phyloP scores from a whole-genome alignment of 2,888 invertebrate genomes.

The Nipponacmea schrenckii region DNA sequence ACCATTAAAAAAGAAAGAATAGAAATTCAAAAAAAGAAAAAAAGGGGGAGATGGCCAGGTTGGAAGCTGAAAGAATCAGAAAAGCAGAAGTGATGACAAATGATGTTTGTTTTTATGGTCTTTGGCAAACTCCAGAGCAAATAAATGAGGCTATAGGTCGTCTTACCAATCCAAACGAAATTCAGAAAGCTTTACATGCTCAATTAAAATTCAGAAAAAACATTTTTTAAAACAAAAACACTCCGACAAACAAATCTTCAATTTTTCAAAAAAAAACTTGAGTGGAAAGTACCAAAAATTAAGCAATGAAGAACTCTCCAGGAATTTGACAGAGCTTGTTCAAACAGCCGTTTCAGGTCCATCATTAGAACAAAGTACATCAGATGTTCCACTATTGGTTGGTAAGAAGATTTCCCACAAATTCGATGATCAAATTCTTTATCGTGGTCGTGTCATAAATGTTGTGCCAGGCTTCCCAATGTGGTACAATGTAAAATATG shows the following conservation, averaged over 20 bases:
- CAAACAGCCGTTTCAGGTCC: neutral
- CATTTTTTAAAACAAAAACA: neutral
- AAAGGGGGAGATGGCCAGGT: conserved; percentile 16
- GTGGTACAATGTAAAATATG: conserved; percentile 22
- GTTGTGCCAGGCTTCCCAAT: conserved; percentile 20
- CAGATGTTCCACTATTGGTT: neutral
- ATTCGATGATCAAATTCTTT: neutral
- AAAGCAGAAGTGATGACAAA: conserved; percentile 20
- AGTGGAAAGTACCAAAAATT: neutral
- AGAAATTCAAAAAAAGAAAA: conserved; percentile 11
- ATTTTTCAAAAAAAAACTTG: neutral
- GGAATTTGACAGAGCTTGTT: neutral
- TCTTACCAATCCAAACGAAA: neutral
- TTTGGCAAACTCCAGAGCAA: conserved; percentile 23
- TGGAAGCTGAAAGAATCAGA: conserved; percentile 13
- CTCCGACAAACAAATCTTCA: neutral
- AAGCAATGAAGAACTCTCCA: neutral
- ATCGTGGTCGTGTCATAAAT: conserved; percentile 19
- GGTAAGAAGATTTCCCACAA: neutral
- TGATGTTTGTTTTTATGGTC: conserved; percentile 20
- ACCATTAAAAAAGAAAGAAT: conserved; percentile 12
- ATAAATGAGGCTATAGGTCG: conserved; percentile 5
- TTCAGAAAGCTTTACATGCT: neutral
- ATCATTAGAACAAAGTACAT: neutral
- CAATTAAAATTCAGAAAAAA: neutral